Conservation (phyloP, 1,140 invertebrate genomes). For the Pseudomyrmex sp. region DNA sequence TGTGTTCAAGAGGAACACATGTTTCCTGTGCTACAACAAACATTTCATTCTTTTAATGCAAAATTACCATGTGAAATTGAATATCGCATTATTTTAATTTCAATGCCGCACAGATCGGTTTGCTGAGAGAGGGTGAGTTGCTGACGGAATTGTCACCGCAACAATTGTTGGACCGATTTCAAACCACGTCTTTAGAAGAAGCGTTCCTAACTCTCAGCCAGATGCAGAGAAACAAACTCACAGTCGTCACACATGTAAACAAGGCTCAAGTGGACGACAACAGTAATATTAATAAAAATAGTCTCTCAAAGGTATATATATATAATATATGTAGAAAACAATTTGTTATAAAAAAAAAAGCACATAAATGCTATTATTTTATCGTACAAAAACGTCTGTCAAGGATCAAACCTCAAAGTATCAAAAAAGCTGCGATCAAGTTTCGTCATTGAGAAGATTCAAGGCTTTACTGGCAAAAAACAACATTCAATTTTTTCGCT, state of each 20-base stretch:
- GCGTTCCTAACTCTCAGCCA: slow-evolving; percentile 90
- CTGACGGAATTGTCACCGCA: slow-evolving; percentile 94
- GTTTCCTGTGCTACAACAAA: not conserved
- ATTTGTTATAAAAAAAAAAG: slow-evolving; percentile 13
- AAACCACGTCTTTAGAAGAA: slow-evolving; percentile 90
- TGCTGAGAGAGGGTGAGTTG: slow-evolving; percentile 94
- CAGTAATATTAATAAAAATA: not conserved
- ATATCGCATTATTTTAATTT: not conserved
- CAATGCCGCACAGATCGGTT: slow-evolving; percentile 89
- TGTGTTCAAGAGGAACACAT: no score
- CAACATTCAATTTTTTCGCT: slow-evolving; percentile 87
- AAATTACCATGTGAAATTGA: no score
- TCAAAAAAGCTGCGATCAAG: not conserved
- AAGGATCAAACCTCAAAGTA: not conserved
- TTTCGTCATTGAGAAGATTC: slow-evolving; percentile 28
- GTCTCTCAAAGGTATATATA: no score
- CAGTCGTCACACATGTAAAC: no score
- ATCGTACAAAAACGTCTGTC: not conserved
- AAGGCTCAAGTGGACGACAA: not conserved
- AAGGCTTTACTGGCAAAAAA: slow-evolving; percentile 88
- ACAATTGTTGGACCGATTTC: slow-evolving; percentile 87
- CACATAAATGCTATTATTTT: not conserved
- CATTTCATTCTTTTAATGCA: not conserved
- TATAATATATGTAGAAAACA: no score
- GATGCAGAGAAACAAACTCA: slow-evolving; percentile 83